Conservation (phyloP, 1,140 invertebrate genomes). For the Megathymus violae region DNA sequence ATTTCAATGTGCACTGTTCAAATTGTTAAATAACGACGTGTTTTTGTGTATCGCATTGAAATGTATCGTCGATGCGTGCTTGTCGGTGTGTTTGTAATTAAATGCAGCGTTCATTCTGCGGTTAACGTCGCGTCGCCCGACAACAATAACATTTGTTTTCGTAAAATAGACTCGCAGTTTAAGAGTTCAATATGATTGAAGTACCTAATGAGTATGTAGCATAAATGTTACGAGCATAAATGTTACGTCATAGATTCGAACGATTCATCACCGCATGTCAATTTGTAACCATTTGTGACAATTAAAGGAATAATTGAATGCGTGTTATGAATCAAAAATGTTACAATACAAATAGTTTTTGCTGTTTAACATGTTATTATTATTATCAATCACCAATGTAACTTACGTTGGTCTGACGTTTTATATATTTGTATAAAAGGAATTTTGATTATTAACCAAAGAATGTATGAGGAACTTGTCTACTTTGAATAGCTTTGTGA, state of each 20-base stretch:
- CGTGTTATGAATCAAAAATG: not conserved
- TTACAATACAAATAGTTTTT: not conserved
- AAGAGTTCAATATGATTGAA: conserved; percentile 5
- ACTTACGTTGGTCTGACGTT: too few species aligned
- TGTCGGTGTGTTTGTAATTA: conserved; percentile 68
- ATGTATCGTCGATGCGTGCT: conserved; percentile 57
- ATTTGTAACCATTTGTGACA: conserved; percentile 22
- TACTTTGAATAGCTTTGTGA: too few species aligned
- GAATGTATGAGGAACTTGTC: too few species aligned
- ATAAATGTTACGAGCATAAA: too few species aligned
- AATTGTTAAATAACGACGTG: conserved; percentile 56
- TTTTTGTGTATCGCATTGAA: conserved; percentile 65
- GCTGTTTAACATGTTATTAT: not conserved
- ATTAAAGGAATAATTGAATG: conserved; percentile 15
- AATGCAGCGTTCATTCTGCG: conserved; percentile 57
- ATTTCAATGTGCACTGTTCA: conserved; percentile 40
- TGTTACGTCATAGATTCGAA: conserved; percentile 1
- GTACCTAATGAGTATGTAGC: not conserved
- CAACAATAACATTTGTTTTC: conserved; percentile 35
- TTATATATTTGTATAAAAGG: too few species aligned
- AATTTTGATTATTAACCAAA: too few species aligned
- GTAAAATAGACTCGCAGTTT: not conserved
- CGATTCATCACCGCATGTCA: conserved; percentile 26
- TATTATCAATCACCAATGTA: not conserved
- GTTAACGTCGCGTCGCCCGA: conserved; percentile 44